Evolutionary conservation across 2,888 invertebrate species (phyloP), one percentile per base, ranked within the genome.

Genomic region (Caenorhabditis sp.): DNA sequence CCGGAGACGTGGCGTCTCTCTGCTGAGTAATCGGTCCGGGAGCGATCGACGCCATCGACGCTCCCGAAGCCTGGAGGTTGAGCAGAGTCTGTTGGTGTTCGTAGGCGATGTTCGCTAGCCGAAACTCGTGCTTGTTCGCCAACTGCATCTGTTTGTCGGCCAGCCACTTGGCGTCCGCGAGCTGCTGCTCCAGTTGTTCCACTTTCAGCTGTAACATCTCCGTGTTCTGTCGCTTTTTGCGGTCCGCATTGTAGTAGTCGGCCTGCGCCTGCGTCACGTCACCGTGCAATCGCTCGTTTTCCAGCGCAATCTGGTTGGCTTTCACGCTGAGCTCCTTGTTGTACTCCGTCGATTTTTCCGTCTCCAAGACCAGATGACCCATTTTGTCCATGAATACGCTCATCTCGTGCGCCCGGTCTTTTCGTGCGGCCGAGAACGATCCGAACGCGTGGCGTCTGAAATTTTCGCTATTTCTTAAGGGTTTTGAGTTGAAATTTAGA

Each of bases 121-220:
- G 61, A 24, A 41, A 56, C 15, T 88, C 88, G 41, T 84, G 62
- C 71, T 88, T 88, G 26, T 83, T 79, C 11, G 78, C 81, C 8
- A 70, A 35, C 5, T 59, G 43, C 32, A 86, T 88, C 0, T 90
- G 86, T 39, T 89, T 89, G 48, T 90, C 89, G 56, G 88, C 83
- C 62, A 90, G 89, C 78, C 90, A 98, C 89, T 96, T 95, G 59
- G 96, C 90, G 90, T 98, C 98, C 88, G 98, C 97, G 53, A 96
- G 94, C 91, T 96, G 95, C 90, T 96, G 97, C 89, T 95, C 93
- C 59, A 96, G 91, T 90, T 98, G 82, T 17, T 84, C 84, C 11
- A 56, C 48, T 46, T 50, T 78, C 2, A 56, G 63, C 22, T 59
- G 30, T 8, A 68, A 11, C 13, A 52, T 39, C 11, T 66, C 41